These are phyloP conservation scores for Vesta saturnalis DNA, from an alignment of 2,888 invertebrate genomes.

Conservation along the genomic window DNA sequence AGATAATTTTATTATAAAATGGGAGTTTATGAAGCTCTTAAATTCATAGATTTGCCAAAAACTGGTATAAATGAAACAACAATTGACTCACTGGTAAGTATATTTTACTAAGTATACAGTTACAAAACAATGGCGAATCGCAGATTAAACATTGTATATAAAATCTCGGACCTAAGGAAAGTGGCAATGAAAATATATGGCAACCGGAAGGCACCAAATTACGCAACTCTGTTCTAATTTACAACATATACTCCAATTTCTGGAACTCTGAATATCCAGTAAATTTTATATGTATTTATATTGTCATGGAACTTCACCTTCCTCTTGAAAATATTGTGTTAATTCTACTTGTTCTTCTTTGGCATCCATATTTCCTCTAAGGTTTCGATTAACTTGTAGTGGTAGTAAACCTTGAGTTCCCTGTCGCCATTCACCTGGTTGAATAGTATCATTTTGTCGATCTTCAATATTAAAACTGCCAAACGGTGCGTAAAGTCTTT, in stretches of 20 bases:
- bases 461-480: slow-evolving; percentile 25
- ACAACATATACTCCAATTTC: no score
- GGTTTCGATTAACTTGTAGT: slow-evolving; percentile 12
- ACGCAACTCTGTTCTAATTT: no score
- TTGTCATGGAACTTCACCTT: slow-evolving; percentile 28
- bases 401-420: neutral
- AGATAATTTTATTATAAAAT: neutral
- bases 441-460: slow-evolving; percentile 15
- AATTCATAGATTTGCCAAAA: neutral
- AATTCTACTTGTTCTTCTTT: neutral
- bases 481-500: slow-evolving; percentile 18
- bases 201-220: no score
- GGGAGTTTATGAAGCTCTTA: slow-evolving; percentile 1
- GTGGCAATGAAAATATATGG: no score
- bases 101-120: no score
- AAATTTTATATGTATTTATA: slow-evolving; percentile 34
- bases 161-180: no score
- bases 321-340: neutral
- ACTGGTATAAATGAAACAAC: slow-evolving; percentile 54
- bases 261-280: no score
- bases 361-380: neutral
- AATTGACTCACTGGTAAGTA: neutral
- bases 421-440: slow-evolving; percentile 24
- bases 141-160: no score
- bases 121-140: no score